Evolutionary conservation across 1,140 invertebrate genomes (phyloP).

Genomic region (Artemia franciscana): DNA sequence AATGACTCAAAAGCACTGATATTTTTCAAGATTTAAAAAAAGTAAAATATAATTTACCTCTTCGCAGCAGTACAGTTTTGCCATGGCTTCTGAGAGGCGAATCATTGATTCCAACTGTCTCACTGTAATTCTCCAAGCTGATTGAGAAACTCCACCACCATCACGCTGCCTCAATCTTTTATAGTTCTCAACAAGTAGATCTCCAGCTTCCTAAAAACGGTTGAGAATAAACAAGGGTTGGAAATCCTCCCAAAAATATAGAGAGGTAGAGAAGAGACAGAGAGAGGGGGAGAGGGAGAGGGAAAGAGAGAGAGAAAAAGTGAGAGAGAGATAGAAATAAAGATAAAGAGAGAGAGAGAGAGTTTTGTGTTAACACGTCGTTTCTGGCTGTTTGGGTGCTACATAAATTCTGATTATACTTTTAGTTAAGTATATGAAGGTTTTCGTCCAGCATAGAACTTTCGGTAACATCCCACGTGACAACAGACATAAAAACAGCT

Average conservation of each 20-base stretch:
- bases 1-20: no score
- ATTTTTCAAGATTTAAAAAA: no score
- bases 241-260: not conserved
- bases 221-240: not conserved
- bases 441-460: no score
- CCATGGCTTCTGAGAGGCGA: conserved; percentile 83
- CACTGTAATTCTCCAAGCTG: conserved; percentile 90
- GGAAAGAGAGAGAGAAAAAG: not conserved
- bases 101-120: conserved; percentile 95
- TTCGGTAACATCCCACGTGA: no score
- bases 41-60: no score
- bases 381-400: no score
- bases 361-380: no score
- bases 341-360: no score
- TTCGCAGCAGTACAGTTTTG: conserved; percentile 79
- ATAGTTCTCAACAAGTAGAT: conserved; percentile 72
- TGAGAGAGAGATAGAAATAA: no score
- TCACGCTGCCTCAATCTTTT: conserved; percentile 62
- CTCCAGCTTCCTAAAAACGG: conserved; percentile 46
- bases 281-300: not conserved
- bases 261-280: not conserved
- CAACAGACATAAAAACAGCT: no score
- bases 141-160: conserved; percentile 31
- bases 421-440: no score
- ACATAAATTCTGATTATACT: no score